A percentile compares a stretch with the other conserved stretches of the same genome.
Evolutionary conservation across 2,888 invertebrate species (phyloP).

Genomic region (Argyresthia albistria): DNA sequence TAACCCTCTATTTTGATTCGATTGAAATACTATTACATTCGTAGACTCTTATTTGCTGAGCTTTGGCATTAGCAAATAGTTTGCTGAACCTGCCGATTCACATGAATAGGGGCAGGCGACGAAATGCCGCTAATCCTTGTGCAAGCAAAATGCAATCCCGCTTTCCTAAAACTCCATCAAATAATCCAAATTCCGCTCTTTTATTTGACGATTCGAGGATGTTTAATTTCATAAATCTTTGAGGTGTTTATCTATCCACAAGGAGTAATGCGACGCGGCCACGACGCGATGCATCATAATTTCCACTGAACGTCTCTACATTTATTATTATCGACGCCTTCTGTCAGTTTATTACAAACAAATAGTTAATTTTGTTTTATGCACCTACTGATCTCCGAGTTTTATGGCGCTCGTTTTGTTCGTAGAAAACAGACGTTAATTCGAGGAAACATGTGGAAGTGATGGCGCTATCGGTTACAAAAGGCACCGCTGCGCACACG

Average conservation of each 20-base stretch:
- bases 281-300: slow-evolving; percentile 2
- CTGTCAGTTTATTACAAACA: slow-evolving; percentile 47
- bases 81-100: slow-evolving; percentile 15
- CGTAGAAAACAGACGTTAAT: slow-evolving; percentile 68
- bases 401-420: slow-evolving; percentile 61
- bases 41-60: background rate
- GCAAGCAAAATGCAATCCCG: background rate
- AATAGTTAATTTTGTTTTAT: slow-evolving; percentile 58
- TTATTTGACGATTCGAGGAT: background rate
- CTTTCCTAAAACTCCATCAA: background rate
- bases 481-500: slow-evolving; percentile 45
- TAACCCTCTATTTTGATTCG: too few species aligned
- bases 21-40: background rate
- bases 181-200: background rate
- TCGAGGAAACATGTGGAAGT: slow-evolving; percentile 68
- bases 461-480: slow-evolving; percentile 64
- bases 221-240: background rate
- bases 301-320: slow-evolving; percentile 1
- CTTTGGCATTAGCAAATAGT: background rate
- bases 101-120: slow-evolving; percentile 6
- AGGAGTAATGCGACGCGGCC: too few species aligned
- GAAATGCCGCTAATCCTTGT: background rate
- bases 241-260: too few species aligned
- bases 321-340: slow-evolving; percentile 17
- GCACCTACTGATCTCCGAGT: slow-evolving; percentile 37